Conservation (phyloP, 2,113 vertebrate species). For the Pygoscelis antarcticus region DNA sequence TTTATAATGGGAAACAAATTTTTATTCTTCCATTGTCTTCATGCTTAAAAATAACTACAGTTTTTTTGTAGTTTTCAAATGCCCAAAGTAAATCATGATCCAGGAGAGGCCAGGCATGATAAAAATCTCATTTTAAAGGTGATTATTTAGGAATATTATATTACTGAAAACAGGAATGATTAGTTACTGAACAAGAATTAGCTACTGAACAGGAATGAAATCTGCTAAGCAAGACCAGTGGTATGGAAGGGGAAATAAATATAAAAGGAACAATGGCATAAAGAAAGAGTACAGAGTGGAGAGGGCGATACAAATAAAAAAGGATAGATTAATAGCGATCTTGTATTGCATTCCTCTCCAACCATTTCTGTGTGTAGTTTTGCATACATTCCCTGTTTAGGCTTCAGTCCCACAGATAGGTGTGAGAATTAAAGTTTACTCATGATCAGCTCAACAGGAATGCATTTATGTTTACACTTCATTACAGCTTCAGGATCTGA, state of each 20-base stretch:
- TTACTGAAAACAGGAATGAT: not conserved
- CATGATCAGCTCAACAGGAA: not conserved
- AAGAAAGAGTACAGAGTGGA: not conserved
- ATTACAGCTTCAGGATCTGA: slow-evolving; percentile 14
- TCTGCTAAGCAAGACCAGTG: not conserved
- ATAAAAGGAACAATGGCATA: not conserved
- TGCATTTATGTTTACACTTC: slow-evolving; percentile 14
- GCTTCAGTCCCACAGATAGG: not conserved
- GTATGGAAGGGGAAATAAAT: not conserved
- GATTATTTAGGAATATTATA: not conserved
- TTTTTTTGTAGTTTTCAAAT: not conserved
- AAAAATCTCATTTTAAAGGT: not conserved
- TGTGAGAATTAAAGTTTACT: slow-evolving; percentile 23
- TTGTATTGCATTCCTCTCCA: not conserved
- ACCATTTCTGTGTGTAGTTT: not conserved
- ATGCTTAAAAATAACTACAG: not conserved
- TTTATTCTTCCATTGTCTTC: not conserved
- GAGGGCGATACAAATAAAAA: not conserved
- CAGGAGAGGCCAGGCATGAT: not conserved
- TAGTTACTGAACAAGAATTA: not conserved
- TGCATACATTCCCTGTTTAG: not conserved
- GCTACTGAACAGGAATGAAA: not conserved
- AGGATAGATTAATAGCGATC: not conserved
- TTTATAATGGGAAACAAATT: not conserved
- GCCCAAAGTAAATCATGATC: not conserved